Conservation (phyloP, 2,113 vertebrate species). For the Pachycephala philippinensis region DNA sequence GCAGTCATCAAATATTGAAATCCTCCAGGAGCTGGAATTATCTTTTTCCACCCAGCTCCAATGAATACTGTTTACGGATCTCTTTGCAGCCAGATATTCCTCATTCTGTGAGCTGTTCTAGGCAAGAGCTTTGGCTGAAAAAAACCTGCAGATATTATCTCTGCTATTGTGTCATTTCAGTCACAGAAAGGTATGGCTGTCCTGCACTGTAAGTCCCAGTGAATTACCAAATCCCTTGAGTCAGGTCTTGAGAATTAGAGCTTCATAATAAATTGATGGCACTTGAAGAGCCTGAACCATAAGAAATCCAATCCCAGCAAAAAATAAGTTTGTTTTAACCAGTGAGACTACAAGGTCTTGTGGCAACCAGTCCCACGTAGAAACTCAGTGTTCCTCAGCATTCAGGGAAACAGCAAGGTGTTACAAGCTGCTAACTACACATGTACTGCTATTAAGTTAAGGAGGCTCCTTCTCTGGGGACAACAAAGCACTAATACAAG, state of each 20-base stretch:
- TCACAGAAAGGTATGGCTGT: neutral
- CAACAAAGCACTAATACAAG: neutral
- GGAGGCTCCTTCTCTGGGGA: neutral
- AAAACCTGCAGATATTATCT: neutral
- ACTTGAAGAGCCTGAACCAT: neutral
- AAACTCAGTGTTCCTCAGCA: neutral
- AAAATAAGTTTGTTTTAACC: neutral
- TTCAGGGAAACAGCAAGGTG: neutral
- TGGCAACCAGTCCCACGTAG: neutral
- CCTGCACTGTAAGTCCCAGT: neutral
- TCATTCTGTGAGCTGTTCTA: neutral
- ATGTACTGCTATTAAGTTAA: neutral
- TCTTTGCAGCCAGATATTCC: neutral
- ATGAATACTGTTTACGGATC: neutral
- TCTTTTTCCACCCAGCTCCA: neutral
- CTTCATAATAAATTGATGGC: neutral
- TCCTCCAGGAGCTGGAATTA: neutral
- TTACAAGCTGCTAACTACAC: neutral
- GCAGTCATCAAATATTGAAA: constrained; percentile 34
- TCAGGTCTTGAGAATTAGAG: neutral
- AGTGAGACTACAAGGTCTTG: neutral
- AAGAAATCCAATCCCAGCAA: neutral
- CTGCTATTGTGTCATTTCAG: neutral
- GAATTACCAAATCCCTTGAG: neutral
- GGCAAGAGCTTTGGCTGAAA: neutral